phyloP scores from a whole-genome alignment of 2,797 vertebrate species.

The Scolopax rusticola region DNA sequence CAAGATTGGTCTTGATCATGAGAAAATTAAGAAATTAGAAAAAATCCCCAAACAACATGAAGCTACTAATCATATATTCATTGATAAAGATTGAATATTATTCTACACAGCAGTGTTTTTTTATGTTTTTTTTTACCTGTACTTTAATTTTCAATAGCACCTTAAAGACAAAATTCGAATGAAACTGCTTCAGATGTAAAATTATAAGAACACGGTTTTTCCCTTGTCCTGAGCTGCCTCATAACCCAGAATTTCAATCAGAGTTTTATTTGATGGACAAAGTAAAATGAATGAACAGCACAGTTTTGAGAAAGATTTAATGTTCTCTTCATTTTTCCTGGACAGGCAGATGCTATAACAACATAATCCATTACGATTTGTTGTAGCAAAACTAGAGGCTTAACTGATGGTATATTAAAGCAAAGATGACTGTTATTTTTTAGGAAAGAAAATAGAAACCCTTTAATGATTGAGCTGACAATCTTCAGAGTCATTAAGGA shows the following conservation, averaged over 20 bases:
- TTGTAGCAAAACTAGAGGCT: background rate
- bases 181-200: background rate
- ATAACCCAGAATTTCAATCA: background rate
- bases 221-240: background rate
- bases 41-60: background rate
- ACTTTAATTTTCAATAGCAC: background rate
- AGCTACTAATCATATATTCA: background rate
- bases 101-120: background rate
- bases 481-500: constrained; percentile 15
- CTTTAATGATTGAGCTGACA: background rate
- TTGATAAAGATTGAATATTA: background rate
- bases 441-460: background rate
- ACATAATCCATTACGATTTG: background rate
- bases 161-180: background rate
- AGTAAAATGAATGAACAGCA: constrained; percentile 10
- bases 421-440: background rate
- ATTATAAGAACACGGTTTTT: background rate
- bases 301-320: background rate
- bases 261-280: background rate
- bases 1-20: background rate
- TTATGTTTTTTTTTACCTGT: background rate
- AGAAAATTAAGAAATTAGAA: background rate
- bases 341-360: background rate
- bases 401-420: constrained; percentile 23
- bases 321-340: background rate